Conservation (phyloP, 2,113 vertebrate species). For the Axis porcinus region DNA sequence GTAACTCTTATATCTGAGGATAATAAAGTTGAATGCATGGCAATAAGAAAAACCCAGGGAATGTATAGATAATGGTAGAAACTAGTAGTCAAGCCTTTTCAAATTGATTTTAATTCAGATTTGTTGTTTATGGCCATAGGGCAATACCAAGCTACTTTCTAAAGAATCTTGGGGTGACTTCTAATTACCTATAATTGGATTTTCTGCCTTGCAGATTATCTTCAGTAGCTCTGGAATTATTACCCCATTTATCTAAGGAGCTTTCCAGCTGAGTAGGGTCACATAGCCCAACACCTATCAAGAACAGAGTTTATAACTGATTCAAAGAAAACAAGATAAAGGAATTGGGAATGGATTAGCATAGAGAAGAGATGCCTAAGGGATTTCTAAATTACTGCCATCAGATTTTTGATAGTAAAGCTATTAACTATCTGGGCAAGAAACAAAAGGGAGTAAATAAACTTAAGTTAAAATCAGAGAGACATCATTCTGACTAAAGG, state of each 20-base stretch:
- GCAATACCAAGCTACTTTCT: neutral
- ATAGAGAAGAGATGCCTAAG: neutral
- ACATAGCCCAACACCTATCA: neutral
- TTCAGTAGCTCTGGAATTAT: neutral
- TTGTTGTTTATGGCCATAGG: neutral
- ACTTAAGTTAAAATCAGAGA: neutral
- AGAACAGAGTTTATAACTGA: neutral
- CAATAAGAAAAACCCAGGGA: constrained; percentile 66
- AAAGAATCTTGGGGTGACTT: constrained; percentile 16
- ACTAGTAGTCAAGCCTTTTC: neutral
- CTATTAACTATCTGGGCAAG: constrained; percentile 7
- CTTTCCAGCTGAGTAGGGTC: neutral
- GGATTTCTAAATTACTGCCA: neutral
- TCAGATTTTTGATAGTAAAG: neutral
- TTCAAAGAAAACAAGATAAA: neutral
- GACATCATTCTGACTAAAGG: neutral
- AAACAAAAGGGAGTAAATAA: constrained; percentile 1
- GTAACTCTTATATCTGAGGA: constrained; percentile 83
- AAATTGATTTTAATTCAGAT: constrained; percentile 8
- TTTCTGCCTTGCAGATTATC: constrained; percentile 21
- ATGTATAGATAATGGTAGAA: constrained; percentile 63
- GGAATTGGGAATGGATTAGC: neutral
- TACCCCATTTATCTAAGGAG: neutral
- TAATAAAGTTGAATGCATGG: constrained; percentile 83
- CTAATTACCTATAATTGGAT: constrained; percentile 40